A percentile compares a stretch with the other conserved stretches of the same genome.
Conservation (phyloP, 1,140 invertebrate species). For the Drosophila murphyi region DNA sequence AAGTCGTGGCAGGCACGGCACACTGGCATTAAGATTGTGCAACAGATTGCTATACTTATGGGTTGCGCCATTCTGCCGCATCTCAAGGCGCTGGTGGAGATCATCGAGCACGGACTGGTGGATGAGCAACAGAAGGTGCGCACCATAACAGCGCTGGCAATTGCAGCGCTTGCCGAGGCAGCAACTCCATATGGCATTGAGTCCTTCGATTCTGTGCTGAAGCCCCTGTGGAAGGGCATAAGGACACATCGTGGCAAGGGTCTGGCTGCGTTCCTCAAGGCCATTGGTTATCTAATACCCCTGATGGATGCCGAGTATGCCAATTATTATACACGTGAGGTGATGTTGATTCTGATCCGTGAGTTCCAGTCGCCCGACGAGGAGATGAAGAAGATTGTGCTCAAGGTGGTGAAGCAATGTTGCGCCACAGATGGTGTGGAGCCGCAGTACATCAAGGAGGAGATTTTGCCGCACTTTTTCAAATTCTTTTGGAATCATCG, state of each 20-base stretch:
- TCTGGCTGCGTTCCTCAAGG: constrained; percentile 99
- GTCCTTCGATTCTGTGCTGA: constrained; percentile 99
- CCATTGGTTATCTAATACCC: constrained; percentile 99
- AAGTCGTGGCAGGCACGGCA: constrained; percentile 99
- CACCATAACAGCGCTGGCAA: constrained; percentile 99
- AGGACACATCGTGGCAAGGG: constrained; percentile 99
- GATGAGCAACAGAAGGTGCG: constrained; percentile 96
- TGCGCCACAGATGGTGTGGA: constrained; percentile 99
- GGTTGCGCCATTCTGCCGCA: constrained; percentile 99
- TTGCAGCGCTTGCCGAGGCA: constrained; percentile 98
- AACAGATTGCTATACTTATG: constrained; percentile 99
- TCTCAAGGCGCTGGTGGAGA: constrained; percentile 98
- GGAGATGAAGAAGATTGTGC: constrained; percentile 99
- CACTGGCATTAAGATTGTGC: constrained; percentile 99
- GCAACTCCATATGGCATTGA: constrained; percentile 99
- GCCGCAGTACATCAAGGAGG: constrained; percentile 99
- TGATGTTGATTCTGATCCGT: constrained; percentile 99
- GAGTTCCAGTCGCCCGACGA: constrained; percentile 99
- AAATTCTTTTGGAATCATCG: constrained; percentile 99
- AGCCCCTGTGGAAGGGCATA: constrained; percentile 99
- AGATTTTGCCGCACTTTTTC: constrained; percentile 99
- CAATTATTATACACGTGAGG: constrained; percentile 99
- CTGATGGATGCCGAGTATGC: constrained; percentile 99
- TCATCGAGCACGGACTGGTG: constrained; percentile 98
- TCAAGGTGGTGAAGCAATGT: constrained; percentile 99